These are phyloP conservation scores for Spheniscus mendiculus DNA, from an alignment of 2,113 vertebrate species.

Conservation along the genomic window DNA sequence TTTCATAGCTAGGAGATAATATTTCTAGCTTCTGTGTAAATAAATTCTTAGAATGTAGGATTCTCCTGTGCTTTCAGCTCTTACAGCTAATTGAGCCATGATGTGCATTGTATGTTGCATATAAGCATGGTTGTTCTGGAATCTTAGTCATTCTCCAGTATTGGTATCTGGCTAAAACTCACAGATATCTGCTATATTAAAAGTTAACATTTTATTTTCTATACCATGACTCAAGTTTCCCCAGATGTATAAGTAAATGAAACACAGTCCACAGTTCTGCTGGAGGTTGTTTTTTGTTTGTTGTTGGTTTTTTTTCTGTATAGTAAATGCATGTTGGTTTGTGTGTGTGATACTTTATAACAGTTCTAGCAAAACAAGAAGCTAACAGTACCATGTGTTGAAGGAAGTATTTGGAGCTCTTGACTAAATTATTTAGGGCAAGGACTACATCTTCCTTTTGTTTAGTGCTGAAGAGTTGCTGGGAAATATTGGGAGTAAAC, in stretches of 20 bases:
- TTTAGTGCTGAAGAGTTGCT: neutral
- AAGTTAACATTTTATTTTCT: constrained; percentile 1
- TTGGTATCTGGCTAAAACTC: neutral
- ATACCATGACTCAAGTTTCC: neutral
- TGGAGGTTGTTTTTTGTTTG: neutral
- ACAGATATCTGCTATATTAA: neutral
- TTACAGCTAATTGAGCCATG: neutral
- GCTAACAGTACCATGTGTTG: neutral
- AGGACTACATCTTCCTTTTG: neutral
- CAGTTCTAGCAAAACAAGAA: neutral
- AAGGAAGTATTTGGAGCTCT: neutral
- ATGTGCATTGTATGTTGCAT: neutral
- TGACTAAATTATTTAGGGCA: neutral
- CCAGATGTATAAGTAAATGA: neutral
- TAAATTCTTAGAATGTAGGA: neutral
- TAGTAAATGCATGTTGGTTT: neutral
- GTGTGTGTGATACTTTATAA: neutral
- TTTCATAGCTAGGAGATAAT: neutral
- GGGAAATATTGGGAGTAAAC: neutral
- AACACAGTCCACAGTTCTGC: neutral
- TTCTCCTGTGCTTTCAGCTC: neutral
- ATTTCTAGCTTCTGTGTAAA: neutral
- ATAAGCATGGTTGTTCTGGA: neutral
- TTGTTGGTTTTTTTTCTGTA: neutral
- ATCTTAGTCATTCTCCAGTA: neutral